A percentile compares a stretch with the other conserved stretches of the same genome.
Conservation (phyloP, 2,888 invertebrate genomes). For the Diadegma fenestrale region DNA sequence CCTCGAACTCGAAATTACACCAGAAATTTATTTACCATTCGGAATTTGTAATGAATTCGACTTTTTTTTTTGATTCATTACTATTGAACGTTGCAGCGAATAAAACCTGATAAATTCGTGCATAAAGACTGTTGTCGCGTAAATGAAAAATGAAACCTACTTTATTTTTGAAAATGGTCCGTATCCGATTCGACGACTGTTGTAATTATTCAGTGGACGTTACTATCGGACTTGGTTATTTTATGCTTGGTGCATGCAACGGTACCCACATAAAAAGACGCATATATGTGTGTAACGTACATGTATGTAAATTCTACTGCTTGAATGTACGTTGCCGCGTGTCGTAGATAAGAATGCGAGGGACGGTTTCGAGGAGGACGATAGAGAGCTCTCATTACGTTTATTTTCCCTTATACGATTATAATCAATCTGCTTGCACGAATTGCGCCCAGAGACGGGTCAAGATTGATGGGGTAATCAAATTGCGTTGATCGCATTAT, state of each 20-base stretch:
- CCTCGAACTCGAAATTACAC: background rate
- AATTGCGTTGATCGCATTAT: constrained; percentile 57
- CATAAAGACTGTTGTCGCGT: background rate
- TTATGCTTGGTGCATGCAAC: constrained; percentile 34
- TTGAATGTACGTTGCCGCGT: constrained; percentile 42
- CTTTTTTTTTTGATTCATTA: background rate
- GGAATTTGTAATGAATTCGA: background rate
- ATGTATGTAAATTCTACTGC: constrained; percentile 52
- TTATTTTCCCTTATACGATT: constrained; percentile 69
- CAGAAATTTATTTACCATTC: background rate
- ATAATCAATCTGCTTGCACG: constrained; percentile 43
- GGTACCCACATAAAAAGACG: constrained; percentile 27
- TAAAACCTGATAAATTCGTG: background rate
- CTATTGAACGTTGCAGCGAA: background rate
- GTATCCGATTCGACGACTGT: constrained; percentile 47
- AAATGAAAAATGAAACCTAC: constrained; percentile 3
- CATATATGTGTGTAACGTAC: constrained; percentile 48
- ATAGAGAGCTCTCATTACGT: constrained; percentile 75
- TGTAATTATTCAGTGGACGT: constrained; percentile 52
- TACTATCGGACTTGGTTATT: constrained; percentile 30
- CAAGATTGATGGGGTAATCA: constrained; percentile 75
- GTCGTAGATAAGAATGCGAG: constrained; percentile 71
- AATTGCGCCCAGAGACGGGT: constrained; percentile 13
- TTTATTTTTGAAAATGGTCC: constrained; percentile 49
- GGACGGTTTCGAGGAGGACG: constrained; percentile 66